phyloP scores from a whole-genome alignment of 2,113 vertebrate genomes.

The Columba livia region DNA sequence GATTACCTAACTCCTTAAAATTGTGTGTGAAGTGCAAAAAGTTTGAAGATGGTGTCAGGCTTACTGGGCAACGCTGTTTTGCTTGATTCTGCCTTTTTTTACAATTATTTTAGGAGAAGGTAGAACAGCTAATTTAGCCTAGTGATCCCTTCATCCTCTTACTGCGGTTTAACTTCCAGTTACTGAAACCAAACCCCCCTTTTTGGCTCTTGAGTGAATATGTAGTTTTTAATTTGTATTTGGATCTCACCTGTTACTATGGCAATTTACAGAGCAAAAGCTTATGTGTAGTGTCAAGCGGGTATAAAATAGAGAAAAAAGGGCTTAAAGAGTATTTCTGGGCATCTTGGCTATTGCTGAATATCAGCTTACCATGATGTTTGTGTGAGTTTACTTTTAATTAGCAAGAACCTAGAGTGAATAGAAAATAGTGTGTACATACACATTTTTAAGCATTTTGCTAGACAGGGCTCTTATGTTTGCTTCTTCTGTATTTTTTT shows the following conservation, averaged over 20 bases:
- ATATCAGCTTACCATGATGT: background rate
- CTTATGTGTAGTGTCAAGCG: background rate
- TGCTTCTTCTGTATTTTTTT: background rate
- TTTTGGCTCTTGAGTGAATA: background rate
- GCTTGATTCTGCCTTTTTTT: background rate
- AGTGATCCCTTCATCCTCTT: background rate
- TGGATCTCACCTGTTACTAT: background rate
- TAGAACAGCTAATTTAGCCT: background rate
- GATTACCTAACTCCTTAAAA: background rate
- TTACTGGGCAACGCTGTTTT: background rate
- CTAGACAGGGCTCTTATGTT: background rate
- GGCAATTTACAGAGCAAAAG: background rate
- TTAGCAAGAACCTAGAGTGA: background rate
- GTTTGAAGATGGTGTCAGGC: background rate
- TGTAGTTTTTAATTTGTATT: background rate
- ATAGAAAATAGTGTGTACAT: background rate
- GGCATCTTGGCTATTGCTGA: background rate
- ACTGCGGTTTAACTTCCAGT: background rate
- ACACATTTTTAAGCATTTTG: background rate
- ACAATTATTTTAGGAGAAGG: background rate
- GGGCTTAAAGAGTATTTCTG: background rate
- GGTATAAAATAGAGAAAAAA: background rate
- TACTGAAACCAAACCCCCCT: background rate
- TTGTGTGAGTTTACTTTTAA: conserved; percentile 34
- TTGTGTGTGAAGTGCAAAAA: background rate